Conservation (phyloP, 2,113 vertebrate species). For the Mesocricetus auratus region DNA sequence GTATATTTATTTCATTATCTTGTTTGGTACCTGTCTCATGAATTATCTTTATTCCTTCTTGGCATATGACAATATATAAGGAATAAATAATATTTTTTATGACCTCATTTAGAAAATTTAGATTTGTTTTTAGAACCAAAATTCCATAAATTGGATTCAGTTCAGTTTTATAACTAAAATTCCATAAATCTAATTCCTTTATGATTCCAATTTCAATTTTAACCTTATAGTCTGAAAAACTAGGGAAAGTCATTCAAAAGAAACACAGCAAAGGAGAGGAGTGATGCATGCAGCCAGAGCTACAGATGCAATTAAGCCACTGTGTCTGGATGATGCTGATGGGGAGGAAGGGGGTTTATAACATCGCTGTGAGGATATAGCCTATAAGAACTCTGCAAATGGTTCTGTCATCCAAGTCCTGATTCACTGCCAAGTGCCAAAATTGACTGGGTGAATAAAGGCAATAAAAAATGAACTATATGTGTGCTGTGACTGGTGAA, state of each 20-base stretch:
- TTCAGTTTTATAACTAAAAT: not conserved
- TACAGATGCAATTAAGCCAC: not conserved
- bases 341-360: not conserved
- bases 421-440: slow-evolving; percentile 57
- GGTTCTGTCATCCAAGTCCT: slow-evolving; percentile 45
- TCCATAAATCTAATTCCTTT: slow-evolving; percentile 9
- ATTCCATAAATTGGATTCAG: not conserved
- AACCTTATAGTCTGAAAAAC: not conserved
- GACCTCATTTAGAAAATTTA: not conserved
- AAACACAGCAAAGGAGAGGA: not conserved
- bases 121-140: not conserved
- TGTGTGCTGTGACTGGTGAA: not conserved
- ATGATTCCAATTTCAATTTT: not conserved
- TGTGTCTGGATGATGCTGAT: not conserved
- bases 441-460: slow-evolving; percentile 52
- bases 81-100: slow-evolving; percentile 48
- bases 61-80: slow-evolving; percentile 22
- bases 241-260: not conserved
- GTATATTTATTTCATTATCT: not conserved
- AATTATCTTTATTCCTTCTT: slow-evolving; percentile 6
- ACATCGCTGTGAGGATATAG: not conserved
- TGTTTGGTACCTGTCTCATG: not conserved
- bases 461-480: slow-evolving; percentile 55
- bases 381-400: slow-evolving; percentile 41
- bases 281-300: rapidly evolving